A percentile compares a stretch with the other conserved stretches of the same genome.
Conservation (phyloP, 2,888 invertebrate genomes). For the Ichneumoninae sp. region DNA sequence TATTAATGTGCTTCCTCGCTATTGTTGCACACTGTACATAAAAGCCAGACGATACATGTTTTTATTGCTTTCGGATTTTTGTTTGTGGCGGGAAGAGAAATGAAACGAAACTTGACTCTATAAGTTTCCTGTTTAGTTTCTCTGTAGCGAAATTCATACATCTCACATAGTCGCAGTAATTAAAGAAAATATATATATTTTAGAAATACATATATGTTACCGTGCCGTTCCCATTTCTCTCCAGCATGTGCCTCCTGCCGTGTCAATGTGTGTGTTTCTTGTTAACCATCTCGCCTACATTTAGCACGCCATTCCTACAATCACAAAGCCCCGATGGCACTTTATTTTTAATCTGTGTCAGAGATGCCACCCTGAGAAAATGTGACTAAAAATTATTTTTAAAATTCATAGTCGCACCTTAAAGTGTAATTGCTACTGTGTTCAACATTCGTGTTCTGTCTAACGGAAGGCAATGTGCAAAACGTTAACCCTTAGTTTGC, state of each 20-base stretch:
- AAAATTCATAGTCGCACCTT: neutral
- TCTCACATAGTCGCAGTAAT: conserved; percentile 22
- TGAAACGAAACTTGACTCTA: conserved; percentile 1
- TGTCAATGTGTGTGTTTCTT: conserved; percentile 62
- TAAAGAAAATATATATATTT: neutral
- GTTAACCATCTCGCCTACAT: conserved; percentile 53
- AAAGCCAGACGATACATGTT: conserved; percentile 26
- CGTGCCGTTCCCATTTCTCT: conserved; percentile 65
- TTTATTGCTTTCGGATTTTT: conserved; percentile 24
- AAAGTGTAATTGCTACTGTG: neutral
- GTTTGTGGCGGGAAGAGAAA: conserved; percentile 7
- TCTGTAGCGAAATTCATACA: neutral
- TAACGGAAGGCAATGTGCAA: too few species aligned
- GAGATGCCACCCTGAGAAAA: conserved; percentile 8
- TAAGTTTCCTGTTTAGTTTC: conserved; percentile 15
- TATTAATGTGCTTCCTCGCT: conserved; percentile 45
- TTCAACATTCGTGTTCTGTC: neutral
- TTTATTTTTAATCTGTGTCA: conserved; percentile 36
- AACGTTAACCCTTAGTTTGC: too few species aligned
- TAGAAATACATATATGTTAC: conserved; percentile 44
- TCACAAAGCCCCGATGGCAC: conserved; percentile 27
- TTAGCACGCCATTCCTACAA: conserved; percentile 49
- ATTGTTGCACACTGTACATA: conserved; percentile 13
- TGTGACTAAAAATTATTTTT: neutral
- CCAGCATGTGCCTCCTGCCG: conserved; percentile 67